phyloP scores from a whole-genome alignment of 2,113 vertebrate genomes.

The Calidris pugnax region DNA sequence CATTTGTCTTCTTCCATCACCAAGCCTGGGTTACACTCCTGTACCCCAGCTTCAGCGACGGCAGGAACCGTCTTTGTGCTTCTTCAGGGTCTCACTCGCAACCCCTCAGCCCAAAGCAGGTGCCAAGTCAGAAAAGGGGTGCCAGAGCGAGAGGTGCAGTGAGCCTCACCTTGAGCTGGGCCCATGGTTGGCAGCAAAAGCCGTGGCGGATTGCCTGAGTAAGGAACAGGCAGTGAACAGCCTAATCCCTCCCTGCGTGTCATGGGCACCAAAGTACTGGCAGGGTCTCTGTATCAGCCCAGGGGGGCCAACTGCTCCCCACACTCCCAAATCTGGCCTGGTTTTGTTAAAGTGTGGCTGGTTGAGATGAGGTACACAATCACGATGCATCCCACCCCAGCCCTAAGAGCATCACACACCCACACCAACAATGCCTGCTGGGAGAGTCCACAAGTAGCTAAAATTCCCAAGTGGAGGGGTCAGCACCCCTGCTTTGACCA shows the following conservation, averaged over 20 bases:
- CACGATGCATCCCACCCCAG: not conserved
- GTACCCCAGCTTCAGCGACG: not conserved
- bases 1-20: not conserved
- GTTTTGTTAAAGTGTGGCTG: not conserved
- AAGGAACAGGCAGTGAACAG: not conserved
- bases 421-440: not conserved
- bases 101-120: not conserved
- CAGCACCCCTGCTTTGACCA: not conserved
- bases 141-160: not conserved
- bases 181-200: not conserved
- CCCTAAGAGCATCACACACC: not conserved
- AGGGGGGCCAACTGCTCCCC: not conserved
- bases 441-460: not conserved
- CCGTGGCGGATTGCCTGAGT: fast-evolving
- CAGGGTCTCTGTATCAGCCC: not conserved
- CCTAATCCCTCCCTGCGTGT: not conserved
- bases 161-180: not conserved
- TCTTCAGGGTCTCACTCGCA: not conserved
- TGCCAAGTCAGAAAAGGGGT: not conserved
- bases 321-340: not conserved
- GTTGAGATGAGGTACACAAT: not conserved
- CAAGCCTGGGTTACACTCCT: not conserved
- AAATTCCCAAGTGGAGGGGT: not conserved
- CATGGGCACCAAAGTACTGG: not conserved
- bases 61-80: not conserved